These are phyloP conservation scores for Calliphora vicina DNA, from an alignment of 1,140 invertebrate genomes.

Conservation along the genomic window DNA sequence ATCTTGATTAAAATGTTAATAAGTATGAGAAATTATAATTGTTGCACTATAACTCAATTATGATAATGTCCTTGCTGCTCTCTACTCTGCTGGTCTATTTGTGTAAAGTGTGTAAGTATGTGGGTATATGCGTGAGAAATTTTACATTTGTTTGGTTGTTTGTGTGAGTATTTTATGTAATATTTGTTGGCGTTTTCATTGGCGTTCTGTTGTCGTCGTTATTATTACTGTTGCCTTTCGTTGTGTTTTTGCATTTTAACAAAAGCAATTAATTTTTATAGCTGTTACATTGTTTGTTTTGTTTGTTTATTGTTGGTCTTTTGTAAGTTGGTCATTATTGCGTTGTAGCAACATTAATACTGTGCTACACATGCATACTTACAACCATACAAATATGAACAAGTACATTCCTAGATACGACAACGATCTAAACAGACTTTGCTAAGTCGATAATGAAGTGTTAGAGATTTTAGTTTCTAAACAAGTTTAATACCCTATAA, in stretches of 20 bases:
- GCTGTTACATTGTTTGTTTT: not conserved
- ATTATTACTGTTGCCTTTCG: not conserved
- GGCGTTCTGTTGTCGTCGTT: not conserved
- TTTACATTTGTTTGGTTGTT: not conserved
- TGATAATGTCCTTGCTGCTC: constrained; percentile 16
- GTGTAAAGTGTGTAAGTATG: too few species aligned
- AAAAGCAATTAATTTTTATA: constrained; percentile 14
- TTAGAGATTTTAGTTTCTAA: too few species aligned
- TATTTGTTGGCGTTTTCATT: not conserved
- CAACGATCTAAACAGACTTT: too few species aligned
- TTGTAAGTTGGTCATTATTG: not conserved
- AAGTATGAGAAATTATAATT: constrained; percentile 4
- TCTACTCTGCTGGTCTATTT: not conserved
- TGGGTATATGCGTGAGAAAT: not conserved
- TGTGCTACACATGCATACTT: not conserved
- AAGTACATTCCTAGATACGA: not conserved
- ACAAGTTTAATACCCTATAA: too few species aligned
- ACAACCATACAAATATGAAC: too few species aligned
- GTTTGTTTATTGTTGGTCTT: constrained; percentile 1
- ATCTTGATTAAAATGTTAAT: constrained; percentile 13
- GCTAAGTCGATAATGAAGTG: too few species aligned
- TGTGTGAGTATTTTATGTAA: not conserved
- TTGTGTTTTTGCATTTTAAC: not conserved
- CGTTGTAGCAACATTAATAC: not conserved
- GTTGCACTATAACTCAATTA: constrained; percentile 27